Conservation (phyloP, 2,888 invertebrate genomes). For the Folsomia manolachei region DNA sequence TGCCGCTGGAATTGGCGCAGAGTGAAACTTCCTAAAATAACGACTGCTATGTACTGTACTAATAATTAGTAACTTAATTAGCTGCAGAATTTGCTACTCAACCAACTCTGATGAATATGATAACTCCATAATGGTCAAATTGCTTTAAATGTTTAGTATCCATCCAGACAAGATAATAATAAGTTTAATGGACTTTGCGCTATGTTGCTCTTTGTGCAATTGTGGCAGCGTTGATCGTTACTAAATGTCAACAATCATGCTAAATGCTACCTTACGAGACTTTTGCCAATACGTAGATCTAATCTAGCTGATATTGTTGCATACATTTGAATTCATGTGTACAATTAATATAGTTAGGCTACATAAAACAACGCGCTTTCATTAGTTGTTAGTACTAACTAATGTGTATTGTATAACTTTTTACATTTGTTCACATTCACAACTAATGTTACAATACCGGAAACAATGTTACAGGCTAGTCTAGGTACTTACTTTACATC, state of each 20-base stretch:
- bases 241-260: neutral
- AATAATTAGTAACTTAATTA: neutral
- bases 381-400: neutral
- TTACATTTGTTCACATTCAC: neutral
- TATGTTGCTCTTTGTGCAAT: neutral
- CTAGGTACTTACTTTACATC: no score
- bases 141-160: neutral
- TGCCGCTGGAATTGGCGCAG: neutral
- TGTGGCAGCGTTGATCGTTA: neutral
- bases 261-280: no score
- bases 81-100: neutral
- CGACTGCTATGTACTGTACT: neutral
- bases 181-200: neutral
- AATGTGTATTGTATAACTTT: neutral
- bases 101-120: neutral
- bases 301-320: no score
- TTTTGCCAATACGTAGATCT: no score
- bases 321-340: neutral
- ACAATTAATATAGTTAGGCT: neutral
- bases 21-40: no score
- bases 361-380: slow-evolving; percentile 12
- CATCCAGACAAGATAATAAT: neutral
- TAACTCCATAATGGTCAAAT: neutral
- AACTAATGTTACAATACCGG: no score
- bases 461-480: no score